Evolutionary conservation across 2,113 vertebrate genomes (phyloP).

Genomic region (Tachuris rubrigastra): DNA sequence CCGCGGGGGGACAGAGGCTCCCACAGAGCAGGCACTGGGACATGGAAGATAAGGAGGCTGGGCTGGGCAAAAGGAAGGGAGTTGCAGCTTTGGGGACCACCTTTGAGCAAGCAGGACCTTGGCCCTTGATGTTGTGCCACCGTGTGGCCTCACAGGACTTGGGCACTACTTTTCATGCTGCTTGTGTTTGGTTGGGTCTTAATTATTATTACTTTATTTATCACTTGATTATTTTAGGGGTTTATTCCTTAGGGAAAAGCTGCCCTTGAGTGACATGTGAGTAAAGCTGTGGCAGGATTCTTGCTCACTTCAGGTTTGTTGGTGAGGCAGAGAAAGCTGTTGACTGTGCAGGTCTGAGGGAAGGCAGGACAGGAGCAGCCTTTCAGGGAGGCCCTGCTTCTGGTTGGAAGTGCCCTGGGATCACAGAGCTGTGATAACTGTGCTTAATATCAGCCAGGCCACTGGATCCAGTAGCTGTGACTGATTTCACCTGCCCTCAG

Average conservation of each 20-base stretch:
- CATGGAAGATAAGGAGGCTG: constrained; percentile 26
- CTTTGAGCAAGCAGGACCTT: background rate
- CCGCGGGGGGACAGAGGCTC: background rate
- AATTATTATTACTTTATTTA: background rate
- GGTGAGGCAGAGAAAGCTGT: background rate
- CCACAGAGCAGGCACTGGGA: background rate
- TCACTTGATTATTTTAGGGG: background rate
- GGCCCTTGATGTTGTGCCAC: background rate
- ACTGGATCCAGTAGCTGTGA: background rate
- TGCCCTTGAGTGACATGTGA: background rate
- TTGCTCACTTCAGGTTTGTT: background rate
- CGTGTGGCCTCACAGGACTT: background rate
- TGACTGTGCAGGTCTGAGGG: background rate
- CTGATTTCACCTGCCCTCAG: background rate
- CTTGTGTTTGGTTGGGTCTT: background rate
- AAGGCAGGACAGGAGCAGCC: background rate
- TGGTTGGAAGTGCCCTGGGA: background rate
- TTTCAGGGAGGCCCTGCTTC: background rate
- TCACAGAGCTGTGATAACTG: background rate
- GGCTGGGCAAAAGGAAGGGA: background rate
- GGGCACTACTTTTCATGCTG: background rate
- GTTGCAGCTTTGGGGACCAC: background rate
- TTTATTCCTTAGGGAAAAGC: background rate
- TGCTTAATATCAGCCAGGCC: background rate
- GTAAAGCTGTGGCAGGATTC: background rate